Evolutionary conservation across 2,888 invertebrate genomes (phyloP), one percentile per base, ranked within the genome.

Genomic region (Miltochrista miniata): DNA sequence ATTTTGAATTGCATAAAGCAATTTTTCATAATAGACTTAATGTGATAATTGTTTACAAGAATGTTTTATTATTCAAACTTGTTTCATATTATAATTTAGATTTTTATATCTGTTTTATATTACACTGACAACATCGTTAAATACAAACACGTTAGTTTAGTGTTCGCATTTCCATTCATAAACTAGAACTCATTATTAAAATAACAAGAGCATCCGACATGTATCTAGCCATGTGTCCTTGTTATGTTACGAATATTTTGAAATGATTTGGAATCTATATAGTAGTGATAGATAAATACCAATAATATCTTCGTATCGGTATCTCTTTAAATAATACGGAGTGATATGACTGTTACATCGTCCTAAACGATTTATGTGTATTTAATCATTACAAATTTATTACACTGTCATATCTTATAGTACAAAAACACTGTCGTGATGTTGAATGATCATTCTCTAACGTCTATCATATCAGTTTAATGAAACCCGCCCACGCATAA

Each of bases 401-500:
- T n/a, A n/a, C n/a, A n/a, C n/a, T n/a, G n/a, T n/a, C n/a, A n/a
- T 24, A 24, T 24, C 2, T 24, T 24, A 14, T 43, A n/a, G 18
- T 11, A 12, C 11, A 29, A 36, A 4, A 44, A 29, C 35, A 29
- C 13, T 35, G 35, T 29, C 12, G 18, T 13, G 13, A 44, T 35
- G 10, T 12, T 7, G 12, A 43, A 4, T 31, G 39, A 24, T 40
- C 34, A 13, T 18, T 15, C 24, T n/a, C 13, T 43, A 37, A 38
- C 47, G 47, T 51, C 43, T 15, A 33, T 34, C 67, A 57, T 45
- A 62, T 56, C 62, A 24, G 18, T 69, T 70, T 59, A 64, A 61
- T 58, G 61, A n/a, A n/a, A 24, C 18, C 18, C 5, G 5, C 18
- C 18, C 5, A 24, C 54, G 33, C 38, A 31, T 47, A 46, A 60